These are phyloP conservation scores for Epiblema foenella DNA, from an alignment of 2,888 invertebrate species.

Conservation along the genomic window DNA sequence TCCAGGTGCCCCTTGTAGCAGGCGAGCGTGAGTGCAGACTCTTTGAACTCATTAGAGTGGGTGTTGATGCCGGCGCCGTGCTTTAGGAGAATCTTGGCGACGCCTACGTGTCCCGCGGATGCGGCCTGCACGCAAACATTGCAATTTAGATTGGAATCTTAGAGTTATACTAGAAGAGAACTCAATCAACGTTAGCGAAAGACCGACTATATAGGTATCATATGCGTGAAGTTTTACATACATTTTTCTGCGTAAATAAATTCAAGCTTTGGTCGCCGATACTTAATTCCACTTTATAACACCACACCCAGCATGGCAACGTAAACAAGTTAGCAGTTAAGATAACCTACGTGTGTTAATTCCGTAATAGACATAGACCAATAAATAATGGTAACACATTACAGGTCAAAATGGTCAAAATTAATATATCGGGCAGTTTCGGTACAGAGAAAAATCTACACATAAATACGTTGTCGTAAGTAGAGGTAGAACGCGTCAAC, in stretches of 20 bases:
- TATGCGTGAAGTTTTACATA: no score
- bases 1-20: constrained; percentile 97
- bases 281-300: neutral
- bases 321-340: neutral
- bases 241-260: no score
- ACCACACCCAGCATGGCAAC: neutral
- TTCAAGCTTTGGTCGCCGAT: no score
- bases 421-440: no score
- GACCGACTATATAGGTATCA: no score
- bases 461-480: no score
- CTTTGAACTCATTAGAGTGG: constrained; percentile 99
- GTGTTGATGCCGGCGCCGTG: constrained; percentile 99
- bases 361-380: no score
- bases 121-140: constrained; percentile 87
- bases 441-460: no score
- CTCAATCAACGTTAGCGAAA: neutral
- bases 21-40: constrained; percentile 97
- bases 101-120: constrained; percentile 96
- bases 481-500: no score
- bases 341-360: no score
- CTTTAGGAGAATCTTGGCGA: constrained; percentile 95
- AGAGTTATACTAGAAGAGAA: neutral
- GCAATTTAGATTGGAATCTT: neutral
- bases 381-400: no score
- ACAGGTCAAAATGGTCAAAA: no score